These are phyloP conservation scores for Chloroceryle amazona DNA, from an alignment of 2,797 vertebrate genomes.

Conservation along the genomic window DNA sequence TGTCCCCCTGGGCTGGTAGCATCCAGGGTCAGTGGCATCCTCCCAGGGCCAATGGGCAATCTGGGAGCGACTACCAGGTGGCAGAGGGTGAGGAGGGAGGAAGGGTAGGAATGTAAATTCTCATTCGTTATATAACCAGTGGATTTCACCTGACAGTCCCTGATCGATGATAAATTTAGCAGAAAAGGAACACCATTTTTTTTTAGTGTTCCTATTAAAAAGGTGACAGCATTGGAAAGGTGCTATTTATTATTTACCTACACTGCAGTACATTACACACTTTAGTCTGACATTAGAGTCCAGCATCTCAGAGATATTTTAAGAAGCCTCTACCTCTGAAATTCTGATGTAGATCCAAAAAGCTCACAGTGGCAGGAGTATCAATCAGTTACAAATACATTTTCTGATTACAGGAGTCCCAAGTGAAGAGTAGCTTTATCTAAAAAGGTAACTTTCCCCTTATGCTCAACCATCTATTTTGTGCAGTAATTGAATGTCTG, in stretches of 20 bases:
- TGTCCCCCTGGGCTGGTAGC: not conserved
- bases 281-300: not conserved
- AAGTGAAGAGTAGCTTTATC: not conserved
- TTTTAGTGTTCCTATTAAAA: not conserved
- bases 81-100: not conserved
- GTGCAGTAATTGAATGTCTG: conserved; percentile 15
- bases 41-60: fast-evolving
- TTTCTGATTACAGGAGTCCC: conserved; percentile 7
- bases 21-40: fast-evolving
- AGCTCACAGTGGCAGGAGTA: not conserved
- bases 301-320: not conserved
- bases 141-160: not conserved
- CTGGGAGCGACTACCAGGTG: not conserved
- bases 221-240: not conserved
- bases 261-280: not conserved
- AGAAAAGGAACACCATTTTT: not conserved
- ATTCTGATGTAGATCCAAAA: not conserved
- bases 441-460: conserved; percentile 13
- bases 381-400: not conserved
- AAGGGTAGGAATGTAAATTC: not conserved
- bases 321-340: conserved; percentile 10
- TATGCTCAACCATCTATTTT: conserved; percentile 10
- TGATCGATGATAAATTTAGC: not conserved
- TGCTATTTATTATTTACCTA: not conserved
- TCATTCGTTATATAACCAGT: not conserved